Percentiles rank a stretch among this genome's conserved stretches.
Conservation (phyloP, 2,888 invertebrate species). For the Melanchra persicariae region DNA sequence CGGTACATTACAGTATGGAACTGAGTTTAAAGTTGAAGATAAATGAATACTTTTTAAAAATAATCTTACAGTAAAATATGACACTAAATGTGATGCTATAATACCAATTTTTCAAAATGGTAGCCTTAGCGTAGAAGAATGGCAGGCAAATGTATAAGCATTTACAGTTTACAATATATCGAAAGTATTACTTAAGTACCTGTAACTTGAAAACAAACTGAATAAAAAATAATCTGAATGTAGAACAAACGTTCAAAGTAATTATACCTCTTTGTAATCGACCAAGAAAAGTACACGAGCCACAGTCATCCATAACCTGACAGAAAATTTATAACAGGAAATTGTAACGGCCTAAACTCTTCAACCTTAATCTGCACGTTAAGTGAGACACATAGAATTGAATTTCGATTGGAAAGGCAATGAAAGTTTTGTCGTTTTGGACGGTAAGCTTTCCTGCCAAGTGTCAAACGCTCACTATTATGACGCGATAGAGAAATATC, state of each 20-base stretch:
- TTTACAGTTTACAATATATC: not conserved
- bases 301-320: constrained; percentile 77
- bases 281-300: constrained; percentile 73
- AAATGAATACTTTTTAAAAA: not conserved
- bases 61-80: not conserved
- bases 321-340: constrained; percentile 39
- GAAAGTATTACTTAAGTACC: not conserved
- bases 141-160: not conserved
- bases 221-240: constrained; percentile 55
- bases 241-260: constrained; percentile 61
- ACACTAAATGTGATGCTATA: not conserved
- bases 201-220: constrained; percentile 17
- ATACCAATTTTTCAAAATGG: not conserved
- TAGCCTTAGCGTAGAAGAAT: not conserved
- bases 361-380: constrained; percentile 29
- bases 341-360: constrained; percentile 23
- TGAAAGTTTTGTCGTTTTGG: constrained; percentile 52
- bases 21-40: constrained; percentile 12
- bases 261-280: constrained; percentile 72
- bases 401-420: constrained; percentile 51
- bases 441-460: constrained; percentile 67
- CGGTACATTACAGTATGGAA: constrained; percentile 16
- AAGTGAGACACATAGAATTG: constrained; percentile 55
- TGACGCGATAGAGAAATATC: constrained; percentile 82
- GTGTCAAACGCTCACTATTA: constrained; percentile 83